Conservation (phyloP, 1,140 invertebrate genomes). For the Drosophila tani region DNA sequence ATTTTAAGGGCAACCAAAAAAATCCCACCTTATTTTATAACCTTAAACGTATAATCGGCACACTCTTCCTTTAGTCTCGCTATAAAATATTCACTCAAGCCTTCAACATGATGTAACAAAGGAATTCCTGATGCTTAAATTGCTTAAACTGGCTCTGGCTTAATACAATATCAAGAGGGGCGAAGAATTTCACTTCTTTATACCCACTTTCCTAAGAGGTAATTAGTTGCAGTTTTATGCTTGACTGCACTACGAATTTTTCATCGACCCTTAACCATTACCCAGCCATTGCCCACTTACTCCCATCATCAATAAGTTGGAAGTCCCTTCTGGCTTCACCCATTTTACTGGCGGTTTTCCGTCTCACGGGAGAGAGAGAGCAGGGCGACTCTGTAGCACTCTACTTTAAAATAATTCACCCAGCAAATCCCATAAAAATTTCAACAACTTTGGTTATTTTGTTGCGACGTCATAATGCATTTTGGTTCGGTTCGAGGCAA, state of each 20-base stretch:
- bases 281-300: constrained; percentile 2
- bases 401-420: constrained; percentile 68
- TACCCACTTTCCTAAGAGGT: constrained; percentile 7
- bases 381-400: constrained; percentile 28
- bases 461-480: constrained; percentile 49
- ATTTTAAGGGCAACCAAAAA: background rate
- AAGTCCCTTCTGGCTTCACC: constrained; percentile 19
- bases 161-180: background rate
- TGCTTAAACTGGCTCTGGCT: constrained; percentile 6
- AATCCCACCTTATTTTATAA: too few species aligned
- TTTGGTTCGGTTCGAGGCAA: constrained; percentile 50
- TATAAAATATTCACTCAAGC: background rate
- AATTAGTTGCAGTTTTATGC: constrained; percentile 24
- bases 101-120: background rate
- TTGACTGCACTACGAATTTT: constrained; percentile 17
- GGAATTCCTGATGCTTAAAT: constrained; percentile 10
- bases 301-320: constrained; percentile 2
- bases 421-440: constrained; percentile 72
- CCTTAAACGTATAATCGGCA: too few species aligned
- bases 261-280: constrained; percentile 9
- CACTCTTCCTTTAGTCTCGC: background rate
- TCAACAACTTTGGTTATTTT: constrained; percentile 57
- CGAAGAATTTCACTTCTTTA: background rate
- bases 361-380: constrained; percentile 2
- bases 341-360: constrained; percentile 14